Conservation (phyloP, 2,797 vertebrate genomes). For the Pseudochaenichthys georgianus region DNA sequence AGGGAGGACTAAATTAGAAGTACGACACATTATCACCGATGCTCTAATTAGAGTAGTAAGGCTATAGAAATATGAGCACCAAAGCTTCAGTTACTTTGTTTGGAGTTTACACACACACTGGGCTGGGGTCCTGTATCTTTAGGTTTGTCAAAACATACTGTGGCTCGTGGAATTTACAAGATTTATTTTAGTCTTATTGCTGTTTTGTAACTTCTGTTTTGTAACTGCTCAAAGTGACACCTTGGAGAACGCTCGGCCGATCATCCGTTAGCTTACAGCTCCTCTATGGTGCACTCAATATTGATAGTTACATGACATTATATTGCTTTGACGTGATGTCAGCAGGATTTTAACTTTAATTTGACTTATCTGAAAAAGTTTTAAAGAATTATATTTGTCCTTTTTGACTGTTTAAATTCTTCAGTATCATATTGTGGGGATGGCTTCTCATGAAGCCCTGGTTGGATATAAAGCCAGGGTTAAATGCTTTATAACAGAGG, state of each 20-base stretch:
- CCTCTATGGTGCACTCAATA: conserved; percentile 10
- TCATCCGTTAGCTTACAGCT: conserved; percentile 8
- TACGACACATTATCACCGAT: conserved; percentile 27
- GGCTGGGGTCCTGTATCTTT: conserved; percentile 5
- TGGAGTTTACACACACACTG: conserved; percentile 24
- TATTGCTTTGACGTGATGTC: neutral
- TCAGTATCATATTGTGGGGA: neutral
- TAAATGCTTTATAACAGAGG: neutral
- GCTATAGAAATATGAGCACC: conserved; percentile 2
- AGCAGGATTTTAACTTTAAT: neutral
- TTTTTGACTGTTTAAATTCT: neutral
- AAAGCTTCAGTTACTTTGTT: conserved; percentile 4
- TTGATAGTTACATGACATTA: neutral
- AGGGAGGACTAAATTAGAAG: conserved; percentile 27
- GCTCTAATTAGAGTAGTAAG: conserved; percentile 51
- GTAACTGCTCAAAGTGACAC: conserved; percentile 26
- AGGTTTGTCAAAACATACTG: conserved; percentile 42
- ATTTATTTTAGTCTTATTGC: conserved; percentile 12
- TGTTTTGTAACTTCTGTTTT: conserved; percentile 21
- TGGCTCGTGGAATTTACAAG: conserved; percentile 30
- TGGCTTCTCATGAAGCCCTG: neutral
- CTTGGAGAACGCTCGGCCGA: neutral
- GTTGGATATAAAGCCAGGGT: neutral
- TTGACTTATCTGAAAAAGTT: neutral
- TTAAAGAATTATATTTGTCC: neutral